A percentile compares a stretch with the other conserved stretches of the same genome.
phyloP scores from a whole-genome alignment of 2,888 invertebrate genomes.

The Ophioninae sp. region DNA sequence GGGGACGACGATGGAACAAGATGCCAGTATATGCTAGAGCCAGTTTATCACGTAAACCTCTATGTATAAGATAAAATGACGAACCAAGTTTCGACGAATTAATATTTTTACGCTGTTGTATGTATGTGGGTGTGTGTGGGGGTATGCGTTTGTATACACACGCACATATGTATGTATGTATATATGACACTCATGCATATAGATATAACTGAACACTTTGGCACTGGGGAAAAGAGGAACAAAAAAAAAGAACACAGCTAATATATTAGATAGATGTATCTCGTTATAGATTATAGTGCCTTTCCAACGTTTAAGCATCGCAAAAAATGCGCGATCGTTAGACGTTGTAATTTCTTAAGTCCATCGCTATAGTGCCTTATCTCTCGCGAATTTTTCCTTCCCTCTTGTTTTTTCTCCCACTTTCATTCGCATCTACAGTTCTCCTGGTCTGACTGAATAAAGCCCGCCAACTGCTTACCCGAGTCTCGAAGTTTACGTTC shows the following conservation, averaged over 20 bases:
- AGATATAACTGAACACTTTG: constrained; percentile 18
- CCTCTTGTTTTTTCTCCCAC: constrained; percentile 57
- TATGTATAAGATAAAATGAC: constrained; percentile 65
- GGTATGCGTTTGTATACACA: too few relatives aligned
- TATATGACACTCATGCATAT: constrained; percentile 37
- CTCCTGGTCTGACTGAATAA: not conserved
- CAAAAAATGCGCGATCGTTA: constrained; percentile 65
- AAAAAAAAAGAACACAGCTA: constrained; percentile 21
- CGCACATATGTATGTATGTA: not conserved
- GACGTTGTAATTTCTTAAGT: constrained; percentile 72
- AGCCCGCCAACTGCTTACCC: not conserved
- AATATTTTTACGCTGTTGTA: constrained; percentile 69
- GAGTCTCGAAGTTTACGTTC: not conserved
- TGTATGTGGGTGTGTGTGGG: not conserved
- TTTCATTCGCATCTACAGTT: not conserved
- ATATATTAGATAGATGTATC: constrained; percentile 49
- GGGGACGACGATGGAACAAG: constrained; percentile 68
- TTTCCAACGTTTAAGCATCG: constrained; percentile 74
- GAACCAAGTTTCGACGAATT: constrained; percentile 61
- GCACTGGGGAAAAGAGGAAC: constrained; percentile 1
- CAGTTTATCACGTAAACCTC: constrained; percentile 75
- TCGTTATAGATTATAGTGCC: constrained; percentile 77
- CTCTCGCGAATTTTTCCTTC: constrained; percentile 71
- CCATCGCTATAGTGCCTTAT: constrained; percentile 77
- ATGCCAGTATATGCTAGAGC: constrained; percentile 79